Conservation (phyloP, 1,140 invertebrate genomes). For the Heliconius congener region DNA sequence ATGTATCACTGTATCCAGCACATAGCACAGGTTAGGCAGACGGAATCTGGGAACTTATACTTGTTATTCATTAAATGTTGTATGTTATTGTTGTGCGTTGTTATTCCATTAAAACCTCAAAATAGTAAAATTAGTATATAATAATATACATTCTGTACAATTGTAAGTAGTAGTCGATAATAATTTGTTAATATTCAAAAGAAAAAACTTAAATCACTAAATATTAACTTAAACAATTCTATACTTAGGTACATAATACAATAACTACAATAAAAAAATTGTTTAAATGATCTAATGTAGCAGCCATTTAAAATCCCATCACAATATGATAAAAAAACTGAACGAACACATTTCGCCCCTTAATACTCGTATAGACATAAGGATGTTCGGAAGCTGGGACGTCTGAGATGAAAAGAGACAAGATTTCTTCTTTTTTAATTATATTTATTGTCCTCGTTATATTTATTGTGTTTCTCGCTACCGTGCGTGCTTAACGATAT, state of each 20-base stretch:
- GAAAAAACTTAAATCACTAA: not conserved
- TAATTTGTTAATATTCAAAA: not conserved
- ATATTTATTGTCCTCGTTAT: constrained; percentile 79
- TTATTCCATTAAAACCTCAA: constrained; percentile 31
- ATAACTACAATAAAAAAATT: not conserved
- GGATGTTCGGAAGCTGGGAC: constrained; percentile 11
- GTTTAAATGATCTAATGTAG: not conserved
- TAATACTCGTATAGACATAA: constrained; percentile 7
- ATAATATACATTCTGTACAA: not conserved
- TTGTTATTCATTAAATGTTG: no score
- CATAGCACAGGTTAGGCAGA: no score
- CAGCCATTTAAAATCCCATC: not conserved
- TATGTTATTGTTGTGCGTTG: no score
- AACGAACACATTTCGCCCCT: constrained; percentile 16
- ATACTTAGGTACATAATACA: not conserved
- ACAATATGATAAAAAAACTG: constrained; percentile 4
- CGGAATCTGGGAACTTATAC: no score
- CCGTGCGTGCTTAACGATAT: constrained; percentile 74
- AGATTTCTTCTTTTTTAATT: constrained; percentile 77
- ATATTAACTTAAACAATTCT: no score
- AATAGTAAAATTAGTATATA: no score
- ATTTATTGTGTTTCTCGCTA: constrained; percentile 78
- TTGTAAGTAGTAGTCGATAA: not conserved
- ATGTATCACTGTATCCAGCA: no score
- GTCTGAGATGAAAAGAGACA: constrained; percentile 18